These are phyloP conservation scores for Agrochola circellaris DNA, from an alignment of 2,888 invertebrate genomes.

Conservation along the genomic window DNA sequence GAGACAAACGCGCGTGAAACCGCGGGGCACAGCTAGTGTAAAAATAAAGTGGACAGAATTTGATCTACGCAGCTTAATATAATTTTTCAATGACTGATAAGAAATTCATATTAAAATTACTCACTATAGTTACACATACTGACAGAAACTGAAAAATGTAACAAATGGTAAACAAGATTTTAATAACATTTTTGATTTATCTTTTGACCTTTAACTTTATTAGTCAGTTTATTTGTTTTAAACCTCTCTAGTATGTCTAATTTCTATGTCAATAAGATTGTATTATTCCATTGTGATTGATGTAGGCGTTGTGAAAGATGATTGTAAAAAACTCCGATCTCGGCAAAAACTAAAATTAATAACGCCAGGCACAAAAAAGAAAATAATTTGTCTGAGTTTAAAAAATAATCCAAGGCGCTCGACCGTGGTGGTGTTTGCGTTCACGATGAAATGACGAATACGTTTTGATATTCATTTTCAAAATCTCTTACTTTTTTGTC, in stretches of 20 bases:
- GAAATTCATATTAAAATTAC: too few species aligned
- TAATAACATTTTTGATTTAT: not conserved
- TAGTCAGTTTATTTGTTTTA: not conserved
- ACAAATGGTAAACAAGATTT: not conserved
- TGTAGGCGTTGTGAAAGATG: not conserved
- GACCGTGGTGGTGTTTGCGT: not conserved
- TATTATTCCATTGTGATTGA: constrained; percentile 13
- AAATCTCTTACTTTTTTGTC: not conserved
- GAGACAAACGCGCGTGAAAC: too few species aligned
- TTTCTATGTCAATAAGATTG: not conserved
- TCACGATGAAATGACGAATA: not conserved
- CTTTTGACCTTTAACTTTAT: not conserved
- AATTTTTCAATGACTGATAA: too few species aligned
- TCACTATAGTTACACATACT: too few species aligned
- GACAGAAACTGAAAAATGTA: not conserved
- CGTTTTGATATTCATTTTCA: not conserved
- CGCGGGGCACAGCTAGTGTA: too few species aligned
- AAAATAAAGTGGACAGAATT: too few species aligned
- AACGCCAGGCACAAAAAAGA: not conserved
- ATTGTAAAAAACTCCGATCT: constrained; percentile 1
- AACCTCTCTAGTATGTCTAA: not conserved
- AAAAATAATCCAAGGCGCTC: not conserved
- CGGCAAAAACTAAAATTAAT: constrained; percentile 13
- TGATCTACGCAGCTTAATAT: too few species aligned
- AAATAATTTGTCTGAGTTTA: not conserved